Percentiles rank a stretch among this genome's conserved stretches.
phyloP scores from a whole-genome alignment of 2,113 vertebrate genomes.

The Triplophysa siluroides region DNA sequence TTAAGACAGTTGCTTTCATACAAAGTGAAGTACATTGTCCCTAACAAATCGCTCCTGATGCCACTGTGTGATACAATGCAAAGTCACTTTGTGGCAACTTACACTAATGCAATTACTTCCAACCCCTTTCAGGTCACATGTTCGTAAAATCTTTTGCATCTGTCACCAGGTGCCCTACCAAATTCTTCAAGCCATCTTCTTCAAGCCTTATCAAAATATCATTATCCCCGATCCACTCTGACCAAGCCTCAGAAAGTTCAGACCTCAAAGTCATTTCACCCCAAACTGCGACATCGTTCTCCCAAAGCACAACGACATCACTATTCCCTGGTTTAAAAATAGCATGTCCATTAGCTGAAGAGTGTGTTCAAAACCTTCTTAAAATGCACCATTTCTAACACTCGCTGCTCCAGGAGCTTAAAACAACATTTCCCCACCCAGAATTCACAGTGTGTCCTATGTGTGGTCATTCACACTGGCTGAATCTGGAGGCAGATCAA shows the following conservation, averaged over 20 bases:
- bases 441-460: slow-evolving; percentile 49
- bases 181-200: background rate
- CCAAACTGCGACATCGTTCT: background rate
- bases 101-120: background rate
- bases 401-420: slow-evolving; percentile 30
- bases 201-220: background rate
- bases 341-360: slow-evolving; percentile 10
- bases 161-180: background rate
- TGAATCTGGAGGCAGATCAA: slow-evolving; percentile 46
- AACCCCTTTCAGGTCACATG: background rate
- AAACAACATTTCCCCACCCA: slow-evolving; percentile 48
- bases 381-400: slow-evolving; percentile 45
- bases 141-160: background rate
- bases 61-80: background rate
- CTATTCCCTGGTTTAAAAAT: slow-evolving; percentile 44
- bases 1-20: no score
- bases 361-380: slow-evolving; percentile 42
- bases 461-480: slow-evolving; percentile 52
- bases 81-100: background rate
- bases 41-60: no score
- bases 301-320: slow-evolving; percentile 17
- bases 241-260: background rate
- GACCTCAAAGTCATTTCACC: background rate
- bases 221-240: background rate
- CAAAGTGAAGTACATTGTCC: no score